Evolutionary conservation across 2,888 invertebrate genomes (phyloP).

Genomic region (Dinocampus coccinellae): DNA sequence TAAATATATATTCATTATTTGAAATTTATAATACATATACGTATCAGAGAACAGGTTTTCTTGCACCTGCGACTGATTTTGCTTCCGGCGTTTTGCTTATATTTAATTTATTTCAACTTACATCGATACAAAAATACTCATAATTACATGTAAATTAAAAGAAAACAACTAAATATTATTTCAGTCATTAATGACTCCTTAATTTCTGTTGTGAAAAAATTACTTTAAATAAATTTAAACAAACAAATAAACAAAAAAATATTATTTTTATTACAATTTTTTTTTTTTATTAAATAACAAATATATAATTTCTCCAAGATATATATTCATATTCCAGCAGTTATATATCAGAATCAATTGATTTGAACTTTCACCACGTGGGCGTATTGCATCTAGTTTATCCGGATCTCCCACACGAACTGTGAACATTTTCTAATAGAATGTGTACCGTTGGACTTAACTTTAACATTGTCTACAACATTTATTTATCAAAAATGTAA

Average conservation of each 20-base stretch:
- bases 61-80: neutral
- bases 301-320: slow-evolving; percentile 22
- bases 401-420: slow-evolving; percentile 36
- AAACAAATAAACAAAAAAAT: too few relatives aligned
- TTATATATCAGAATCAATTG: slow-evolving; percentile 60
- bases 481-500: too few relatives aligned
- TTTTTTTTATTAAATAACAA: too few relatives aligned
- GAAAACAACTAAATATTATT: neutral
- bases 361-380: slow-evolving; percentile 65
- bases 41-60: slow-evolving; percentile 6
- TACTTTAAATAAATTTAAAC: too few relatives aligned
- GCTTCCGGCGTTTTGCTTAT: neutral
- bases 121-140: neutral
- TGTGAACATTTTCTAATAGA: neutral
- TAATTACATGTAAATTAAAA: too few relatives aligned
- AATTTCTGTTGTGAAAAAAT: too few relatives aligned
- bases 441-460: slow-evolving; percentile 3
- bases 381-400: slow-evolving; percentile 59
- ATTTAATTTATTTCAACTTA: neutral
- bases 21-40: neutral
- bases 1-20: neutral
- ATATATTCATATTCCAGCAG: too few relatives aligned
- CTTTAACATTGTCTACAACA: neutral
- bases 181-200: too few relatives aligned
- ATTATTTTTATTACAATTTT: too few relatives aligned